These are phyloP conservation scores for Bucco capensis DNA, from an alignment of 2,113 vertebrate species.

Conservation along the genomic window DNA sequence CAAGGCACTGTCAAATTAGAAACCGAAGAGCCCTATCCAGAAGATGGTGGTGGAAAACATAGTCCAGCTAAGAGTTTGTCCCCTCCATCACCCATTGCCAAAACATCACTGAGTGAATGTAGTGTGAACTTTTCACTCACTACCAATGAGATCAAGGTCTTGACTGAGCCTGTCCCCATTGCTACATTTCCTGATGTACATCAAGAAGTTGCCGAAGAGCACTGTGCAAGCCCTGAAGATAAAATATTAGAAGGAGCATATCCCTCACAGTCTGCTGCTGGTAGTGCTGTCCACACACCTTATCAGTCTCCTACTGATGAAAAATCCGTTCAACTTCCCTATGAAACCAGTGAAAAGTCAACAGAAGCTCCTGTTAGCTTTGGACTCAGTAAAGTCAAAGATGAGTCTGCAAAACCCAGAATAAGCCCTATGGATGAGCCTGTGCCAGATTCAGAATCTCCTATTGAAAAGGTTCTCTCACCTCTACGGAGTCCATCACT, in stretches of 20 bases:
- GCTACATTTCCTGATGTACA: conserved; percentile 63
- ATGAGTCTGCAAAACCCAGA: conserved; percentile 76
- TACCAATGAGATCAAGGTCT: conserved; percentile 79
- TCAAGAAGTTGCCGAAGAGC: conserved; percentile 71
- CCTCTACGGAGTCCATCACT: conserved; percentile 79
- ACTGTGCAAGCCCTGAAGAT: conserved; percentile 85
- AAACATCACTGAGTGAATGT: conserved; percentile 85
- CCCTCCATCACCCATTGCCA: conserved; percentile 80
- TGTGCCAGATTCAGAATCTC: conserved; percentile 77
- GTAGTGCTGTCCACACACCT: conserved; percentile 92
- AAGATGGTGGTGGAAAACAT: conserved; percentile 53
- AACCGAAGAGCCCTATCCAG: conserved; percentile 51
- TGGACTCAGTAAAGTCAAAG: conserved; percentile 86
- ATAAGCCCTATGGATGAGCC: conserved; percentile 86
- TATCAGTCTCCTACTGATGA: conserved; percentile 96
- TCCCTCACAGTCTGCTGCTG: conserved; percentile 86
- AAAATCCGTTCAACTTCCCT: conserved; percentile 76
- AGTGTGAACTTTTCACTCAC: conserved; percentile 83
- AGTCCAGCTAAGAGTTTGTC: conserved; percentile 66
- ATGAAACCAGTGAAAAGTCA: conserved; percentile 65
- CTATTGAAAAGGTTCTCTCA: conserved; percentile 77
- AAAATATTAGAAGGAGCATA: conserved; percentile 88
- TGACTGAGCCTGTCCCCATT: conserved; percentile 75
- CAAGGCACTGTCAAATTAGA: conserved; percentile 45
- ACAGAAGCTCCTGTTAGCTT: conserved; percentile 66